A percentile compares a stretch with the other conserved stretches of the same genome.
Evolutionary conservation across 2,797 vertebrate species (phyloP).

Genomic region (Geotrypetes seraphini): DNA sequence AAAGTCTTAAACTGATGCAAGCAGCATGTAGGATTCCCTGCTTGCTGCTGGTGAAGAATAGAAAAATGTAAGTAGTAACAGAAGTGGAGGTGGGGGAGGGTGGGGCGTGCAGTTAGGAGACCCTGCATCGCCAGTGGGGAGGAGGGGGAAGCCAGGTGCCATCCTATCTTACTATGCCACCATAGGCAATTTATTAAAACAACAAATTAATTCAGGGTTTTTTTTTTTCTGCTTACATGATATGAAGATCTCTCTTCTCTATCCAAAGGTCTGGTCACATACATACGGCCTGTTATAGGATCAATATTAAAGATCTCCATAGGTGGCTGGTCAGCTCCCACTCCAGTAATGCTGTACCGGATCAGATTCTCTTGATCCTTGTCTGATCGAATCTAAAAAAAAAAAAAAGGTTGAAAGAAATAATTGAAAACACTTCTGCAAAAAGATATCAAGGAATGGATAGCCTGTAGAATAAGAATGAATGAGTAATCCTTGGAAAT

Average conservation of each 20-base stretch:
- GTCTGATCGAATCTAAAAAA: constrained; percentile 83
- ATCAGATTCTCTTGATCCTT: constrained; percentile 91
- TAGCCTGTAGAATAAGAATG: rapidly evolving
- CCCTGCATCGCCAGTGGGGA: no score
- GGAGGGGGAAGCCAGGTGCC: no score
- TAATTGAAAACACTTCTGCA: not conserved
- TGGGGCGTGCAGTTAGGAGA: no score
- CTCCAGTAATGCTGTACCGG: constrained; percentile 88
- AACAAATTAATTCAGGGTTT: no score
- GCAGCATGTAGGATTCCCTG: no score
- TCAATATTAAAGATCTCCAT: constrained; percentile 93
- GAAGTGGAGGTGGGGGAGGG: no score
- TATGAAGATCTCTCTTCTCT: constrained; percentile 87
- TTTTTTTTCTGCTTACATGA: constrained; percentile 70
- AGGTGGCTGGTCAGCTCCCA: constrained; percentile 89
- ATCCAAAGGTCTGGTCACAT: constrained; percentile 87
- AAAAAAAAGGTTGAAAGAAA: no score
- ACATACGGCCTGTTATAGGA: constrained; percentile 85
- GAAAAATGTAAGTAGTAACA: no score
- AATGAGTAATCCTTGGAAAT: rapidly evolving
- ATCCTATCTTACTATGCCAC: no score
- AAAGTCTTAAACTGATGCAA: no score
- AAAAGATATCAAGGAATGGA: not conserved
- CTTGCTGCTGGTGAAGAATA: no score
- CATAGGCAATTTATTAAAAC: no score